Evolutionary conservation across 2,113 vertebrate species (phyloP).

Genomic region (Beaufortia kweichowensis): DNA sequence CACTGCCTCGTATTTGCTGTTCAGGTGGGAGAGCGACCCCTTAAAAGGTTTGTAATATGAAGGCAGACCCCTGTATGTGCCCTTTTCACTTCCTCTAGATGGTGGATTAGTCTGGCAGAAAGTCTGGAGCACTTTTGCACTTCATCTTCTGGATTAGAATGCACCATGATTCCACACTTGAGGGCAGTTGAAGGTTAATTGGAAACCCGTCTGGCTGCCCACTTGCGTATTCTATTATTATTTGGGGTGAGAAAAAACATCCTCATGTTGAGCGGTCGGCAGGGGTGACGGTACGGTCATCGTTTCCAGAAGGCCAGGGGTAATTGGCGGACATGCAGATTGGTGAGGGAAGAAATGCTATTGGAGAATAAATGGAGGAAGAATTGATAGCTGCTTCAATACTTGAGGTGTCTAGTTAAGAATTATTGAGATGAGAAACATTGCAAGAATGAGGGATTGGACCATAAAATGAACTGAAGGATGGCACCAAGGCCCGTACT

Average conservation of each 20-base stretch:
- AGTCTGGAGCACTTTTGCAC: conserved; percentile 9
- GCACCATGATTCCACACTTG: conserved; percentile 18
- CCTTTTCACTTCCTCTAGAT: conserved; percentile 14
- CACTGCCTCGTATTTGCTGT: conserved; percentile 6
- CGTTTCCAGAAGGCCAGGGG: conserved; percentile 10
- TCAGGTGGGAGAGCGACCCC: background rate
- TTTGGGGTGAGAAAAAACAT: conserved; percentile 40
- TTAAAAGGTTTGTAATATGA: conserved; percentile 7
- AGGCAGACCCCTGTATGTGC: background rate
- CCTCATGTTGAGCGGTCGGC: conserved; percentile 17
- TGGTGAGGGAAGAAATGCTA: conserved; percentile 5
- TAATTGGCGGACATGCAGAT: conserved; percentile 46
- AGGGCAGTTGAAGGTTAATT: conserved; percentile 43
- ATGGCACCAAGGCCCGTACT: background rate
- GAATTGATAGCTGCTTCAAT: background rate
- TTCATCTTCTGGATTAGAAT: conserved; percentile 20
- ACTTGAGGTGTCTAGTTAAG: conserved; percentile 26
- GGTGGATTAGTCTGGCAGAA: conserved; percentile 23
- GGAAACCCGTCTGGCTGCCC: conserved; percentile 17
- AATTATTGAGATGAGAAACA: conserved; percentile 30
- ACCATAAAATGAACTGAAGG: background rate
- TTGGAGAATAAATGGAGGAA: background rate
- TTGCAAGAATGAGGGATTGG: conserved; percentile 2
- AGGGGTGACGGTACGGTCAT: conserved; percentile 28
- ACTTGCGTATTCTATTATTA: conserved; percentile 42